Evolutionary conservation across 2,797 vertebrate genomes (phyloP).

Genomic region (Tokudaia tokunoshimensis): DNA sequence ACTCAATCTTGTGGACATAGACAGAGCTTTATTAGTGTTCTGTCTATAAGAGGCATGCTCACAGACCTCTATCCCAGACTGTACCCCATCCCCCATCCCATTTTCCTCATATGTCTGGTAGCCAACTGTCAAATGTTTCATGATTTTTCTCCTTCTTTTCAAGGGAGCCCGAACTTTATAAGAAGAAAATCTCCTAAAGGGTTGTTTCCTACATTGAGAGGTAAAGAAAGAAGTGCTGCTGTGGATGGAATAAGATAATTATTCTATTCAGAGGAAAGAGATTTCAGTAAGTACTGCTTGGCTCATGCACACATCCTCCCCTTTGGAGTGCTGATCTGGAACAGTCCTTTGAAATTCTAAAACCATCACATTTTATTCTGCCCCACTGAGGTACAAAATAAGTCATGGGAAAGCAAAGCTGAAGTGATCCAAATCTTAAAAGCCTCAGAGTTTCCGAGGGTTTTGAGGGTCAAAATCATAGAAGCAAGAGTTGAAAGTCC

Average conservation of each 20-base stretch:
- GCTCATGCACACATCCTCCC: conserved; percentile 13
- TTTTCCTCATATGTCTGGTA: background rate
- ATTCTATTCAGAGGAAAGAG: background rate
- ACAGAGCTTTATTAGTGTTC: background rate
- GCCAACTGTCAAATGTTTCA: background rate
- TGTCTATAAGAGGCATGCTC: background rate
- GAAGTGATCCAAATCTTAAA: conserved; percentile 52
- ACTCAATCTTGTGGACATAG: background rate
- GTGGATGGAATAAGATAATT: background rate
- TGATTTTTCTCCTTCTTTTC: background rate
- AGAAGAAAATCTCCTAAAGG: background rate
- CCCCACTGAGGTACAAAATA: conserved; percentile 32
- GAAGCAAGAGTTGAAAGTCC: background rate
- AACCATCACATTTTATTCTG: conserved; percentile 50
- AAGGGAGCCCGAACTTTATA: background rate
- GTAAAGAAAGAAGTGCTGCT: background rate
- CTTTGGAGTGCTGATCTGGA: background rate
- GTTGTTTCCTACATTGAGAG: conserved; percentile 11
- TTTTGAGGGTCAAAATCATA: conserved; percentile 42
- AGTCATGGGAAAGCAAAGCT: conserved; percentile 54
- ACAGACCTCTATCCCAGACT: background rate
- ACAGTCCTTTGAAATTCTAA: conserved; percentile 59
- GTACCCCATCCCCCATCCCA: too few relatives aligned
- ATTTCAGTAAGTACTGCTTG: conserved; percentile 29
- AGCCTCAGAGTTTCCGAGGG: background rate